Evolutionary conservation across 2,113 vertebrate genomes (phyloP), one percentile per base, ranked within the genome.

Genomic region (Anoura caudifer): DNA sequence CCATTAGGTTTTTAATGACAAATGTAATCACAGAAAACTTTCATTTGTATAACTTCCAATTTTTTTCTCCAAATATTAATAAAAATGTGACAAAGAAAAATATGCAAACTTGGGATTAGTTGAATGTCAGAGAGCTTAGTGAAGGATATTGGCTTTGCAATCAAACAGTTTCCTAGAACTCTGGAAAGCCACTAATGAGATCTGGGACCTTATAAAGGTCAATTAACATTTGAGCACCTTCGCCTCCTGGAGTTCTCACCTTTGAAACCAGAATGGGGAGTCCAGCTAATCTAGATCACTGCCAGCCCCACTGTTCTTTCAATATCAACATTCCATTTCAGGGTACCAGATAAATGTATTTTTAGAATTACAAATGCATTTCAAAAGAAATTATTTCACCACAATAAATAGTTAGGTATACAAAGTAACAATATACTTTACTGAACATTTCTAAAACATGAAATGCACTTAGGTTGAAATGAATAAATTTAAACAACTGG

Each of bases 131-230:
- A 50, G 54, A 86, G 82, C 61, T 94, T 80, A 94, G 61, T 33
- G 77, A 96, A 93, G 33, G 41, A 15, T 89, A 91, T 80, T 91
- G 88, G 67, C 72, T 91, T 94, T 86, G 36, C 33, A 90, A 41
- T 61, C 56, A 90, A 65, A 95, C 31, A 45, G 54, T 88, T 75
- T 96, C 85, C 63, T 88, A 96, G 61, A 82, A 83, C 76, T 83
- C 63, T 52, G 82, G 75, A 94, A 96, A 93, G 73, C 61, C 50
- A 70, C 82, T 87, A 94, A 95, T 91, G 79, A 94, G 91, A 95
- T 87, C 61, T 70, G 91, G 89, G 88, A 85, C 82, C 79, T 47
- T 65, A n/a, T 67, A 93, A 98, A 97, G 96, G 72, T 96, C 96
- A 95, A 84, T 87, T 94, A 95, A 93, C 14, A 96, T 95, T 93